These are phyloP conservation scores for Diprion similis DNA, from an alignment of 1,140 invertebrate genomes.

Conservation along the genomic window DNA sequence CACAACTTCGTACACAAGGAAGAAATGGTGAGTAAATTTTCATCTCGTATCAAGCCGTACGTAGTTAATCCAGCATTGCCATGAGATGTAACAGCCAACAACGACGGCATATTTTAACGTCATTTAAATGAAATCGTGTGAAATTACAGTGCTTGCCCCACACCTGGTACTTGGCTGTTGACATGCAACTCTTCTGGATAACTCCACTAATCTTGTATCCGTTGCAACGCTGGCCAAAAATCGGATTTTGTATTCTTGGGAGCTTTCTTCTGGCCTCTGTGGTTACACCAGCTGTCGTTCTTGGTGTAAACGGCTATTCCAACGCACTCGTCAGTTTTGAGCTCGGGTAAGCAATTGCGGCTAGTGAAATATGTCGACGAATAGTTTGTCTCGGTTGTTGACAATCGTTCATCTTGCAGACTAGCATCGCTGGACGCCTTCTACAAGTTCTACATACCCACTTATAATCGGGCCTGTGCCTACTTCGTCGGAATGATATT, in stretches of 20 bases:
- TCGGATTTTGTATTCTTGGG: conserved; percentile 30
- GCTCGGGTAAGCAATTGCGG: background rate
- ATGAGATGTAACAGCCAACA: too few relatives aligned
- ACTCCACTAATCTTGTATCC: conserved; percentile 52
- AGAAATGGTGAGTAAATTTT: conserved; percentile 39
- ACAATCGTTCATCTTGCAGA: background rate
- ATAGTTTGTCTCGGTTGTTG: background rate
- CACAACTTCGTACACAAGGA: conserved; percentile 64
- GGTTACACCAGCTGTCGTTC: conserved; percentile 19
- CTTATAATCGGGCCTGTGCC: conserved; percentile 60
- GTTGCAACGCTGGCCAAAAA: conserved; percentile 36
- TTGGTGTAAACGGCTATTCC: conserved; percentile 24
- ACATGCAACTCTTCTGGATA: conserved; percentile 53
- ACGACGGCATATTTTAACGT: background rate
- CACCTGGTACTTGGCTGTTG: conserved; percentile 55
- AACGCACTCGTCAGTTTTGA: conserved; percentile 5
- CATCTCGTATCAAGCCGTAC: background rate
- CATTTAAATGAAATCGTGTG: background rate
- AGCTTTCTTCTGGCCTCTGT: conserved; percentile 23
- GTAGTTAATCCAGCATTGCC: too few relatives aligned
- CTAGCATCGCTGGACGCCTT: conserved; percentile 9
- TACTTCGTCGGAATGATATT: conserved; percentile 66
- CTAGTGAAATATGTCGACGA: background rate
- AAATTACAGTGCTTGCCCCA: conserved; percentile 51
- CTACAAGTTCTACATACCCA: conserved; percentile 38